Percentiles rank a stretch among this genome's conserved stretches.
phyloP scores from a whole-genome alignment of 2,888 invertebrate genomes.

The Drosophila prostipennis region DNA sequence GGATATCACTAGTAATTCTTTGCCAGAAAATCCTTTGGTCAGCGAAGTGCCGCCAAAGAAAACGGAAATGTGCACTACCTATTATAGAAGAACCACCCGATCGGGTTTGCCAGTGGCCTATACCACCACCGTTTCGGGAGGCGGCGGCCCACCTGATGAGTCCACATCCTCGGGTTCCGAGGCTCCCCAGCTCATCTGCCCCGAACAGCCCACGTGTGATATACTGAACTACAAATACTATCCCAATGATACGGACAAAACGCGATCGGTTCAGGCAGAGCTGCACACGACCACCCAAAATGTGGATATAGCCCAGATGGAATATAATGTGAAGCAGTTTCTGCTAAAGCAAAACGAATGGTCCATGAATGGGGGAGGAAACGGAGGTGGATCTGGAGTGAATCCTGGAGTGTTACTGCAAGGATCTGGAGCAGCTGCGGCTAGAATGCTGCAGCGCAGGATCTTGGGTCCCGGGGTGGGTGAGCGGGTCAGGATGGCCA shows the following conservation, averaged over 20 bases:
- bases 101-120: conserved; percentile 81
- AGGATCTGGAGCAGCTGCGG: neutral
- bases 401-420: neutral
- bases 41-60: conserved; percentile 36
- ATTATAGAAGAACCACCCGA: conserved; percentile 78
- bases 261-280: conserved; percentile 79
- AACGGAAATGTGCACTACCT: conserved; percentile 73
- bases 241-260: conserved; percentile 81
- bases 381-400: neutral
- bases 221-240: conserved; percentile 83
- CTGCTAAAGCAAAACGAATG: conserved; percentile 86
- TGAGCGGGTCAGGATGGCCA: conserved; percentile 71
- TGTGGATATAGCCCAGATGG: conserved; percentile 89
- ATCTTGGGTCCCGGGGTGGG: conserved; percentile 78
- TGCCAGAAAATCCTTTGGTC: conserved; percentile 46
- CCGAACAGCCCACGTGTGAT: conserved; percentile 82
- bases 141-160: conserved; percentile 17
- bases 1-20: conserved; percentile 69
- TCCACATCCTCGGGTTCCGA: conserved; percentile 66
- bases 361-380: conserved; percentile 79
- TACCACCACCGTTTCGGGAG: conserved; percentile 59
- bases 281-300: conserved; percentile 82
- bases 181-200: conserved; percentile 55
- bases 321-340: conserved; percentile 91
- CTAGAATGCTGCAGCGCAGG: conserved; percentile 65